phyloP scores from a whole-genome alignment of 2,113 vertebrate genomes.

The Trichechus manatus region DNA sequence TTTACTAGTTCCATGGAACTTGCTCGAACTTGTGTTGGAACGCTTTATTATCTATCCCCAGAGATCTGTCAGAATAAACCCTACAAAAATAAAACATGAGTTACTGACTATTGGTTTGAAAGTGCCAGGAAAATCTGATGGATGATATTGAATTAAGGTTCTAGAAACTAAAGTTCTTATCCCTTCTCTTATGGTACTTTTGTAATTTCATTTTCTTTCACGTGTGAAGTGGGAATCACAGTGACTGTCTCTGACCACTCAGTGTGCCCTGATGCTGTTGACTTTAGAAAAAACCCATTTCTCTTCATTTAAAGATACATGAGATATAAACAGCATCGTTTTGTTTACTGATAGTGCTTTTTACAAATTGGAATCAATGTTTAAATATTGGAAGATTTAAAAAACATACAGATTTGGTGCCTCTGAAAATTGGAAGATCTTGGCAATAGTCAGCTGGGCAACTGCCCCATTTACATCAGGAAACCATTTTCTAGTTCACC shows the following conservation, averaged over 20 bases:
- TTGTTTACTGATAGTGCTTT: not conserved
- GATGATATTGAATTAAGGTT: not conserved
- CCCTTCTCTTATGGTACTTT: not conserved
- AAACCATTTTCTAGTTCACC: not conserved
- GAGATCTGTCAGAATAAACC: conserved; percentile 96
- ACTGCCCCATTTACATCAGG: not conserved
- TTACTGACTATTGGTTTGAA: conserved; percentile 55
- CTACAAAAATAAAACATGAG: conserved; percentile 97
- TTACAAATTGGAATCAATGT: not conserved
- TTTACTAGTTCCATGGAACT: conserved; percentile 93
- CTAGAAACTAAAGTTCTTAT: not conserved
- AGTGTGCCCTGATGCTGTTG: not conserved
- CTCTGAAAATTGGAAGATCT: not conserved
- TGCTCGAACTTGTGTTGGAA: conserved; percentile 93
- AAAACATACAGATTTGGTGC: not conserved
- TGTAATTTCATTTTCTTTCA: conserved; percentile 40
- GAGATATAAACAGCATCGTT: not conserved
- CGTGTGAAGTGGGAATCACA: not conserved
- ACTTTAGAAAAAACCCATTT: not conserved
- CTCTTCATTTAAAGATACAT: not conserved
- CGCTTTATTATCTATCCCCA: conserved; percentile 95
- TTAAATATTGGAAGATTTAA: not conserved
- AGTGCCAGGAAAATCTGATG: not conserved
- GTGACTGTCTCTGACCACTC: not conserved
- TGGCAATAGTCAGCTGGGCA: not conserved